A percentile compares a stretch with the other conserved stretches of the same genome.
Evolutionary conservation across 2,888 invertebrate species (phyloP).

Genomic region (Tachina grossa): DNA sequence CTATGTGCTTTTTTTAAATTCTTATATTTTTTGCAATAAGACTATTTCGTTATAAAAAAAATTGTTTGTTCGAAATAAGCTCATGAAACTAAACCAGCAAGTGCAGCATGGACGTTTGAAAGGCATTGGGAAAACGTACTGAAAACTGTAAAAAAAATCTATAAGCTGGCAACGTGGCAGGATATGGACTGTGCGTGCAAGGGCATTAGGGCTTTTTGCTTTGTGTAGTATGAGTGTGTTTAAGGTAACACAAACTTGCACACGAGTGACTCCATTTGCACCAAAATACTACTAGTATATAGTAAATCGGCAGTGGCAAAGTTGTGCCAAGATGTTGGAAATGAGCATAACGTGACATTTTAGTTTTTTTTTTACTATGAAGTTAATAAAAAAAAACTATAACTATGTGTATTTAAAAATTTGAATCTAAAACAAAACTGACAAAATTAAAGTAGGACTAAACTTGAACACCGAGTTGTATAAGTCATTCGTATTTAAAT

Average conservation of each 20-base stretch:
- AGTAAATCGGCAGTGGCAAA: conserved; percentile 26
- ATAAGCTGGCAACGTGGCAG: conserved; percentile 4
- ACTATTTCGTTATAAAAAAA: conserved; percentile 9
- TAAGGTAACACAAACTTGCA: not conserved
- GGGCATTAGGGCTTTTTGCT: not conserved
- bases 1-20: conserved; percentile 9
- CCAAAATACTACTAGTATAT: not conserved
- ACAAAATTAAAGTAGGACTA: too few species aligned
- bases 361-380: not conserved
- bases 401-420: not conserved
- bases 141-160: conserved; percentile 5
- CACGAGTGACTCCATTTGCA: conserved; percentile 1
- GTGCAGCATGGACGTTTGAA: not conserved
- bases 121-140: conserved; percentile 43
- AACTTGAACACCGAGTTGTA: too few species aligned
- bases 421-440: too few species aligned
- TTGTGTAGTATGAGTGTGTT: not conserved
- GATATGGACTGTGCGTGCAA: conserved; percentile 5
- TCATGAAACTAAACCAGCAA: not conserved
- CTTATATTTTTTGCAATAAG: not conserved
- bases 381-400: not conserved
- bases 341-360: conserved; percentile 39
- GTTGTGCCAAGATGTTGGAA: conserved; percentile 14
- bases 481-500: too few species aligned
- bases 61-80: conserved; percentile 3